Conservation (phyloP, 2,113 vertebrate species). For the Mohoua ochrocephala region DNA sequence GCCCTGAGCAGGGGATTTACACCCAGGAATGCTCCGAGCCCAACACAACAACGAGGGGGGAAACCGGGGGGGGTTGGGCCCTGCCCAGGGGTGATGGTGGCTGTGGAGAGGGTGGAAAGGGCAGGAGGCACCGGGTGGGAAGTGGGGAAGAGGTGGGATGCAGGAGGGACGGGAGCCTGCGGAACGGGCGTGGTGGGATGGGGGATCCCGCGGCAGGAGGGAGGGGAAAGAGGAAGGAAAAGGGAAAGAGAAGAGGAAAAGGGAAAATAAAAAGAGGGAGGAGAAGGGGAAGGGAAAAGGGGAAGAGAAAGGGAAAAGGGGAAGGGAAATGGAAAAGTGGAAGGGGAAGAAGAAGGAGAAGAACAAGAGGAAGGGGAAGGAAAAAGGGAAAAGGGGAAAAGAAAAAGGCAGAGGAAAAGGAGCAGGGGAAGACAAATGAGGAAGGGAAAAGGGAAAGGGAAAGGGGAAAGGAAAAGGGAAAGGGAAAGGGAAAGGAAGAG, state of each 20-base stretch:
- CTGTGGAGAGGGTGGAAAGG: background rate
- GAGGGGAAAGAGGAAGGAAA: background rate
- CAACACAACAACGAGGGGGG: background rate
- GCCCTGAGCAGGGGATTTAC: conserved; percentile 18
- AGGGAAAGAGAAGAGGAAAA: background rate
- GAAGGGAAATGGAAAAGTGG: background rate
- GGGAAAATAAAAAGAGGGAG: background rate
- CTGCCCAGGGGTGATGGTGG: background rate
- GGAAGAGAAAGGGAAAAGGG: background rate
- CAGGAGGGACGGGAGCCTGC: background rate
- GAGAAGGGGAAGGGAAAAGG: background rate
- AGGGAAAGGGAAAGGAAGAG: accelerated
- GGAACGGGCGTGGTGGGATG: accelerated
- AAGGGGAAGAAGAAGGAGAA: background rate
- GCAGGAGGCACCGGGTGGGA: background rate
- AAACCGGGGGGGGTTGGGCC: background rate
- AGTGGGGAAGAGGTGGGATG: background rate
- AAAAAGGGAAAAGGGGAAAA: background rate
- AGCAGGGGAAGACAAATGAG: background rate
- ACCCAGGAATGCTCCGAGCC: background rate
- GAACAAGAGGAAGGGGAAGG: background rate
- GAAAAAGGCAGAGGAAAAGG: background rate
- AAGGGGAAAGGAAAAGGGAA: background rate
- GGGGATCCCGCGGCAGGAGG: background rate
- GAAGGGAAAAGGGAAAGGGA: accelerated